Base-by-base conservation (phyloP, 1,140 invertebrate genomes). In the Pseudomyrmex flavicornis region DNA sequence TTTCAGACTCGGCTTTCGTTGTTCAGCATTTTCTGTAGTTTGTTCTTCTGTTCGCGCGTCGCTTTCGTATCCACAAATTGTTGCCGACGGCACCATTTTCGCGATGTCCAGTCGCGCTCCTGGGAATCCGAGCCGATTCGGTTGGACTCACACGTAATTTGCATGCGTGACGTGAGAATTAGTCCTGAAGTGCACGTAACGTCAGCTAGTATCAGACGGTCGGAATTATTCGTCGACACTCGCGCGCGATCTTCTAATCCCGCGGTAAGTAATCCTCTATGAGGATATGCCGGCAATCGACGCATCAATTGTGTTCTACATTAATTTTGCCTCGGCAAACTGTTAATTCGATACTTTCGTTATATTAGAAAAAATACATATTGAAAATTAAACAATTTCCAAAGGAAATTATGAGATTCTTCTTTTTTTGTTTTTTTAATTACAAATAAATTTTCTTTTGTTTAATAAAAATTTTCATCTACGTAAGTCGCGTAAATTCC, bases 181-280 rank as follows among this genome's bases (percentile, higher is more conserved):
- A 66, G 66, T 61, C 44, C 76, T 72, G 54, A 70, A 80, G 66
- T 59, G 66, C 76, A 35, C 76, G 76, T 80, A 70, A 80, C 66
- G 54, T 70, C 65, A 58, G 63, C n/a, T 46, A 59, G 46, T 59
- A 22, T 61, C 54, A 44, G 22, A 50, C 20, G 22, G 12, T 54
- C 52, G 44, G 54, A n/a, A 80, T 80, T 80, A 80, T 80, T 80
- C 66, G 76, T 59, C 76, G 76, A 69, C 52, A 46, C 12, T 7
- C 50, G 50, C 76, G 52, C 20, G 65, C 35, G 26, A 17, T 58
- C 65, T 26, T 54, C 10, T 50, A 50, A 80, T 80, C 52, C 44
- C 63, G 72, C 46, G 44, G 7, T 26, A 61, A 59, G 9, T 3
- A 61, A 59, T 69, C 15, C 35, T 12, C 44, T 72, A 15, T 20